Percentiles rank a stretch among this genome's conserved stretches.
Conservation (phyloP, 2,797 vertebrate species). For the Coregonus sp. region DNA sequence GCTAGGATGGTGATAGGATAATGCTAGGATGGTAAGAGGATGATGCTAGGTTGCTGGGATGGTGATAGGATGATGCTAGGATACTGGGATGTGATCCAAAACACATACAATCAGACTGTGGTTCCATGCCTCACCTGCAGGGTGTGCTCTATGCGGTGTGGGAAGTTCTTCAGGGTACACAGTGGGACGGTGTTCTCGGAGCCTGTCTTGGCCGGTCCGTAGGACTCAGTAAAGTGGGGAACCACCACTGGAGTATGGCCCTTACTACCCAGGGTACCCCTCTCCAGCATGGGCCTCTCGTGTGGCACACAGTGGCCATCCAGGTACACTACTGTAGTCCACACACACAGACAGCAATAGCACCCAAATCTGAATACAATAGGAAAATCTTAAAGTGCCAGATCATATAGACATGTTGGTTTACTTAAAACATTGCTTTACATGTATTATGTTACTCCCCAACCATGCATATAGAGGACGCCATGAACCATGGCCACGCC, state of each 20-base stretch:
- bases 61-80: background rate
- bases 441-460: background rate
- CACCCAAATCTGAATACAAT: background rate
- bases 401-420: no score
- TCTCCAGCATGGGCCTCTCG: constrained; percentile 83
- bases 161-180: constrained; percentile 86
- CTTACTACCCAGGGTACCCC: constrained; percentile 77
- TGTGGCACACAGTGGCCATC: constrained; percentile 76
- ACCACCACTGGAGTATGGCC: constrained; percentile 80
- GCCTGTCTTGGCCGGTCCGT: constrained; percentile 28
- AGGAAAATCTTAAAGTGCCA: no score
- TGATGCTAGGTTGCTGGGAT: background rate
- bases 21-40: background rate
- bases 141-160: constrained; percentile 82
- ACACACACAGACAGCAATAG: constrained; percentile 1
- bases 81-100: background rate
- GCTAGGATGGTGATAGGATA: background rate
- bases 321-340: constrained; percentile 78
- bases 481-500: background rate
- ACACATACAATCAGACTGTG: background rate
- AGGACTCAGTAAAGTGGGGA: constrained; percentile 78
- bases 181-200: constrained; percentile 65
- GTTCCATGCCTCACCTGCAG: constrained; percentile 78
- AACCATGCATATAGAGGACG: background rate
- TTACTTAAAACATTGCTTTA: no score